Percentiles rank a stretch among this genome's conserved stretches.
These are phyloP conservation scores for Kobus ellipsiprymnus DNA, from an alignment of 2,113 vertebrate species.

Conservation along the genomic window DNA sequence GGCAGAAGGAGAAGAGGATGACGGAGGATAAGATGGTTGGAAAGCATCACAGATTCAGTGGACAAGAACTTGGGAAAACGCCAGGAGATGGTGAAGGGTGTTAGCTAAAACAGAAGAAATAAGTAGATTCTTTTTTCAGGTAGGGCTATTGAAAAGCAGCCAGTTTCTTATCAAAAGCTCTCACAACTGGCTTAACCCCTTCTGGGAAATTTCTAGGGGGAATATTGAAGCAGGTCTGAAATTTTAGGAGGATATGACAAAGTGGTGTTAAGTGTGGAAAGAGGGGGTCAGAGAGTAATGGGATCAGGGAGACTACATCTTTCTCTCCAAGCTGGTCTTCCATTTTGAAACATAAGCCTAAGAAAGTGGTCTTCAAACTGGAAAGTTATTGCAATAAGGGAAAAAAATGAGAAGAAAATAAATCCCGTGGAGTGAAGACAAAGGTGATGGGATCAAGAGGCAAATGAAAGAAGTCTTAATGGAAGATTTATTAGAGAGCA, in stretches of 20 bases:
- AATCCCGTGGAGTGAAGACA: not conserved
- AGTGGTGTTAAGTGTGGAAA: not conserved
- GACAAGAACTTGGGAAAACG: not conserved
- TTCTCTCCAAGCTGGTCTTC: not conserved
- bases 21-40: not conserved
- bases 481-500: slow-evolving; percentile 25
- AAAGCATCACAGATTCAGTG: not conserved
- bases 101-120: not conserved
- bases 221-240: not conserved
- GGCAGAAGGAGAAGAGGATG: not conserved
- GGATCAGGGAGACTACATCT: not conserved
- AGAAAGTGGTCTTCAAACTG: not conserved
- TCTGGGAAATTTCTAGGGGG: not conserved
- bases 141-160: not conserved
- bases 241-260: not conserved
- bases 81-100: not conserved
- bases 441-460: slow-evolving; percentile 35
- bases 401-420: not conserved
- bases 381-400: not conserved
- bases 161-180: not conserved
- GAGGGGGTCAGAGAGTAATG: not conserved
- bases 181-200: not conserved
- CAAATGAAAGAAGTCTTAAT: not conserved
- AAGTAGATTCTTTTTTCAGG: not conserved
- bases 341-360: not conserved